These are phyloP conservation scores for Coilia nasus DNA, from an alignment of 2,797 vertebrate species.

Conservation along the genomic window DNA sequence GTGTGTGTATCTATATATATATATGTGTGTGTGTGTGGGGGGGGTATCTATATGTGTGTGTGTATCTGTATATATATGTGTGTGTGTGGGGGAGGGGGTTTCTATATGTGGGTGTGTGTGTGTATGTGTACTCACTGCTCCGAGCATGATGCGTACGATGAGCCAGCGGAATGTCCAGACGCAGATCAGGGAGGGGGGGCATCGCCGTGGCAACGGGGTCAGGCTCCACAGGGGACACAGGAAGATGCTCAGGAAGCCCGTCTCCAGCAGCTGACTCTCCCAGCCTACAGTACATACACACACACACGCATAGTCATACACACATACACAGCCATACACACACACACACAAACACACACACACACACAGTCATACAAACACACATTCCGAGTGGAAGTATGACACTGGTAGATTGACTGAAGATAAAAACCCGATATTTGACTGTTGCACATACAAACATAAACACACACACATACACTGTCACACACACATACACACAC, in stretches of 20 bases:
- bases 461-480: too few species aligned
- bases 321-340: not conserved
- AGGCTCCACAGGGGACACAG: slow-evolving; percentile 89
- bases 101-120: slow-evolving; percentile 11
- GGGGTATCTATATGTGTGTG: slow-evolving; percentile 8
- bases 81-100: not conserved
- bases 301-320: too few species aligned
- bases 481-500: too few species aligned
- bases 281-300: slow-evolving; percentile 78
- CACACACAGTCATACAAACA: too few species aligned
- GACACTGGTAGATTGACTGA: too few species aligned
- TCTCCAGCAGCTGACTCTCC: slow-evolving; percentile 96
- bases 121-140: slow-evolving; percentile 83
- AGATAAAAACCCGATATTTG: too few species aligned
- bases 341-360: not conserved
- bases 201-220: slow-evolving; percentile 73
- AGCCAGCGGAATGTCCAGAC: slow-evolving; percentile 96
- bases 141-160: slow-evolving; percentile 97
- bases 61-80: not conserved
- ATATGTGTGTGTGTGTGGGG: not conserved
- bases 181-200: slow-evolving; percentile 80
- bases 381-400: too few species aligned
- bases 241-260: slow-evolving; percentile 91
- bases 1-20: not conserved
- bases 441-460: too few species aligned